Conservation (phyloP, 2,113 vertebrate genomes). For the Microcebus ravelobensis region DNA sequence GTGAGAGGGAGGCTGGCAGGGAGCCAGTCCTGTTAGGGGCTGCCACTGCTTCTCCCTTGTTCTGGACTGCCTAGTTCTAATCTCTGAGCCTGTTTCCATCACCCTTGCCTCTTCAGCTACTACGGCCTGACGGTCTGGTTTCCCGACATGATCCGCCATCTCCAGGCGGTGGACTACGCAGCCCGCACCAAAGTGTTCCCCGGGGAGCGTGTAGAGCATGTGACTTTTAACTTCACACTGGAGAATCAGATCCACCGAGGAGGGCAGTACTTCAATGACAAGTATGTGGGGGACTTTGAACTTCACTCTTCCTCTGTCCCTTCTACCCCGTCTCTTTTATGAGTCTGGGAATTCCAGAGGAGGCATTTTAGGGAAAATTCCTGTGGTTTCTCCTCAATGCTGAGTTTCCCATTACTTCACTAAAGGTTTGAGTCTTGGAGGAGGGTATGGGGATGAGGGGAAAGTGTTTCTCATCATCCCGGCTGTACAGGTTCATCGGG, state of each 20-base stretch:
- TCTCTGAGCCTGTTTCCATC: not conserved
- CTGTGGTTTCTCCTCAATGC: not conserved
- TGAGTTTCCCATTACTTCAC: too few species aligned
- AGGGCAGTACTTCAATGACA: slow-evolving; percentile 97
- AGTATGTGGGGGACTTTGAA: slow-evolving; percentile 84
- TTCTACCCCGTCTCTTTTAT: not conserved
- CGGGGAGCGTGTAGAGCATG: slow-evolving; percentile 93
- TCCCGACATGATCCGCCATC: slow-evolving; percentile 98
- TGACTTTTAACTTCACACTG: slow-evolving; percentile 98
- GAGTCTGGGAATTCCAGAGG: not conserved
- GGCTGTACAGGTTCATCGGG: slow-evolving; percentile 91
- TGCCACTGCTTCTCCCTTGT: too few species aligned
- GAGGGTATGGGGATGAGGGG: not conserved
- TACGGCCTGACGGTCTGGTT: slow-evolving; percentile 98
- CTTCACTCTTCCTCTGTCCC: accelerated
- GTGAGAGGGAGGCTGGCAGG: not conserved
- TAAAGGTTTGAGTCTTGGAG: not conserved
- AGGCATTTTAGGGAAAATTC: not conserved
- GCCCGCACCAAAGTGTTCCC: slow-evolving; percentile 94
- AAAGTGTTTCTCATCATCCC: not conserved
- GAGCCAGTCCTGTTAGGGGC: not conserved
- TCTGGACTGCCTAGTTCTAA: not conserved
- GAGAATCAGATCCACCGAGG: slow-evolving; percentile 98
- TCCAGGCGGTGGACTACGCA: slow-evolving; percentile 94
- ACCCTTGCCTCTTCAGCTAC: slow-evolving; percentile 86